Base-by-base conservation (phyloP, 2,888 invertebrate genomes). In the Yponomeuta plumbellus region DNA sequence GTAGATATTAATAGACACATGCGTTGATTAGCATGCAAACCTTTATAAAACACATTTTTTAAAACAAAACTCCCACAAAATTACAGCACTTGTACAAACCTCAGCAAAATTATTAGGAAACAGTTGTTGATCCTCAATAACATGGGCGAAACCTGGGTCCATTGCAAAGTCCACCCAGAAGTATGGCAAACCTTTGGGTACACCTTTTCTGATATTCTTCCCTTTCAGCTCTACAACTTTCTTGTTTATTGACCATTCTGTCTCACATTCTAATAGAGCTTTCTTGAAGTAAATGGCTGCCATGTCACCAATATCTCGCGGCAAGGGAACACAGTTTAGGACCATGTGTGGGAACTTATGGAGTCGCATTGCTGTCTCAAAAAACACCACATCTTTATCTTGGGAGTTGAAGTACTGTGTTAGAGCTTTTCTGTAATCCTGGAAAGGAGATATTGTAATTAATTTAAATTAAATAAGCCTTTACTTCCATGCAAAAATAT, bases 221-320 rank as follows among this genome's bases (percentile, higher is more conserved):
- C 92, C 91, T 74, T 88, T 91, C 58, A 92, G 75, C 59, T 92
- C 91, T 8, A 92, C 82, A 64, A 92, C 88, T 91, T 99, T 99
- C 80, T 97, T 98, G 81, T 99, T 99, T 76, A 95, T 95, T 5
- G 97, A 93, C 98, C 99, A 99, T 85, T 99, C 98, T 21, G 94
- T 93, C 86, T 98, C 99, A 71, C 97, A 97, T 82, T 99, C 99
- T 75, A 97, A 93, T 67, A 99, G 94, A 0, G 98, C 99, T 92
- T 99, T 99, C 93, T 98, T 98, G 84, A 99, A 99, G 85, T 98
- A 99, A 76, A 99, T 98, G 0, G 98, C 97, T 4, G 97, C 97
- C 87, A 96, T 90, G 75, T 98, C 97, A 1, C 97, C 97, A 21
- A 94, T 92, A 83, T 97, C 96, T 74, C 93, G 93, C 4, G 96